A percentile compares a stretch with the other conserved stretches of the same genome.
These are phyloP conservation scores for Lamellibrachia luymesi DNA, from an alignment of 1,140 invertebrate species.

Conservation along the genomic window DNA sequence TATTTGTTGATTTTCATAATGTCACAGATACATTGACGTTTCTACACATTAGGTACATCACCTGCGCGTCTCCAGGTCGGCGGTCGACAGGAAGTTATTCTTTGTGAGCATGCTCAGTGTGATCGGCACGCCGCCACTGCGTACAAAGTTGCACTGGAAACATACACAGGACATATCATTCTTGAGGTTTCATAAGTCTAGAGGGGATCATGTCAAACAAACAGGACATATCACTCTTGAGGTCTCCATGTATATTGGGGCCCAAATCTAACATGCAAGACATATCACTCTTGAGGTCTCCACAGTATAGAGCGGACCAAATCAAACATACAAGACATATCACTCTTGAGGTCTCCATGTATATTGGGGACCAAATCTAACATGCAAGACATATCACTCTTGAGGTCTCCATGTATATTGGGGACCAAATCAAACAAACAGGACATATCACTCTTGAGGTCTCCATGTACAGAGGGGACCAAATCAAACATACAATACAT, in stretches of 20 bases:
- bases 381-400: neutral
- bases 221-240: too few relatives aligned
- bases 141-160: constrained; percentile 74
- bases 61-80: constrained; percentile 78
- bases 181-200: too few relatives aligned
- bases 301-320: too few relatives aligned
- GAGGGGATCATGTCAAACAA: too few relatives aligned
- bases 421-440: neutral
- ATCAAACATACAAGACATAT: neutral
- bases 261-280: too few relatives aligned
- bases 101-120: constrained; percentile 82
- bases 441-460: neutral
- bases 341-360: neutral
- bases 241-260: too few relatives aligned
- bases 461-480: neutral
- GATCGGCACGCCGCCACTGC: constrained; percentile 76
- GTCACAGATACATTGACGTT: too few relatives aligned
- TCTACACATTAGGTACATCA: constrained; percentile 16
- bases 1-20: too few relatives aligned
- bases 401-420: neutral
- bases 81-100: constrained; percentile 81
- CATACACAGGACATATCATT: neutral
- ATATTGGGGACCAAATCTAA: neutral
- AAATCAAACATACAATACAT: neutral
- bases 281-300: too few relatives aligned